Evolutionary conservation across 1,140 invertebrate species (phyloP), one percentile per base, ranked within the genome.

Genomic region (Euglossa dilemma): DNA sequence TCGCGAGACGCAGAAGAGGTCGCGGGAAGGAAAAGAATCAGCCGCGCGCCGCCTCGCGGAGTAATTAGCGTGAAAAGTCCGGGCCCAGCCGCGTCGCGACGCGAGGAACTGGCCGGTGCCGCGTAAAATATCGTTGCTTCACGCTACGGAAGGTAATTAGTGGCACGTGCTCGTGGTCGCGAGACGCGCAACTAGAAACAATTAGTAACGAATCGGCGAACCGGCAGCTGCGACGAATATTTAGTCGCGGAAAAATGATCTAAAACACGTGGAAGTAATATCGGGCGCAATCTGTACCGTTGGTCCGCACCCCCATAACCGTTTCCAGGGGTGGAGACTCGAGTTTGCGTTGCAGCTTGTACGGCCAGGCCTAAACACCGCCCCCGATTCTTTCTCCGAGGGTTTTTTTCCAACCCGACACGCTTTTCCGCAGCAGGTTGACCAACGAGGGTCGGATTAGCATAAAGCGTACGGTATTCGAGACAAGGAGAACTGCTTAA

Each of bases 61-160:
- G 84, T 77, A 89, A 89, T 89, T 88, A 85, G 86, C 57, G 87
- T 76, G 70, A 66, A 88, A 85, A 88, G 85, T 85, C 83, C 75
- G 56, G 50, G 47, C 75, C 20, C 52, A 4, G 9, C 59, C n/a
- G 82, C 54, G 56, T 36, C 16, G 69, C 82, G 56, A n/a, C 43
- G 54, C 67, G 45, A 57, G 76, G 69, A 82, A 85, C 83, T 82
- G 85, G 70, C 50, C 52, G 59, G 52, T 11, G 36, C 56, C 52
- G 66, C 76, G 66, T 88, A 83, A 88, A 89, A 85, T 88, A 89
- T 83, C 80, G 75, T 80, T 88, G 86, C 84, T 88, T 70, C 69
- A 78, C 76, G 75, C 57, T 56, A 79, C 77, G 81, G 69, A 83
- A 83, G 87, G 86, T 83, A 89, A 89, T 89, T 88, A 88, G 87